Evolutionary conservation across 2,888 invertebrate species (phyloP).

Genomic region (Crioceris asparagi): DNA sequence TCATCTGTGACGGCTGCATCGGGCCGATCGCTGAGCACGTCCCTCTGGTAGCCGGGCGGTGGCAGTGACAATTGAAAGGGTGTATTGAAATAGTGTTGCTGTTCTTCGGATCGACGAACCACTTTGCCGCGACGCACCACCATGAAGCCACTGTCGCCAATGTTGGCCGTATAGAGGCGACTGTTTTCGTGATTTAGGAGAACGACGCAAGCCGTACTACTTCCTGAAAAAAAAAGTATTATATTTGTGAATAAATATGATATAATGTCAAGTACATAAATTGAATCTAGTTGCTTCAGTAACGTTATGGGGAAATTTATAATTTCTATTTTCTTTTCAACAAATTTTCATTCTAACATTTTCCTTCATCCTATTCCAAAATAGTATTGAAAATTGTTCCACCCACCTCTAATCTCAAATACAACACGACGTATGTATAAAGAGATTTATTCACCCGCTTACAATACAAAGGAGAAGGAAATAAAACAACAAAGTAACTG

Average conservation of each 20-base stretch:
- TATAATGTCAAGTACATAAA: too few species aligned
- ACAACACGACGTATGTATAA: too few species aligned
- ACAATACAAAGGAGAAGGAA: too few species aligned
- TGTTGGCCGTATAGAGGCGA: slow-evolving; percentile 90
- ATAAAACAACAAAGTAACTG: too few species aligned
- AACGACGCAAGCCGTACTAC: slow-evolving; percentile 96
- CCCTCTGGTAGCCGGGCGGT: slow-evolving; percentile 78
- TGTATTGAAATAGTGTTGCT: slow-evolving; percentile 98
- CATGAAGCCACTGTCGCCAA: slow-evolving; percentile 98
- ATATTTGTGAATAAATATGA: not conserved
- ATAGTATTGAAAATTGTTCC: too few species aligned
- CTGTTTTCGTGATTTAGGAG: slow-evolving; percentile 82
- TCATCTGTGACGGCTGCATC: slow-evolving; percentile 83
- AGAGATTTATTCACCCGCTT: too few species aligned
- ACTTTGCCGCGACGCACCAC: slow-evolving; percentile 79
- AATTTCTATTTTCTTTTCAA: too few species aligned
- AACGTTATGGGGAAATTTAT: too few species aligned
- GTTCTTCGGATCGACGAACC: slow-evolving; percentile 89
- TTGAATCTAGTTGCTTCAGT: too few species aligned
- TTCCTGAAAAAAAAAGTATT: slow-evolving; percentile 50
- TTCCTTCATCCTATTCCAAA: too few species aligned
- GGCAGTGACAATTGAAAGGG: slow-evolving; percentile 94
- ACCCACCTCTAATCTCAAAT: too few species aligned
- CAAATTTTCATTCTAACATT: too few species aligned
- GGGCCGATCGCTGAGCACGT: slow-evolving; percentile 87